A percentile compares a stretch with the other conserved stretches of the same genome.
Evolutionary conservation across 2,888 invertebrate genomes (phyloP).

Genomic region (Troides oblongomaculatus): DNA sequence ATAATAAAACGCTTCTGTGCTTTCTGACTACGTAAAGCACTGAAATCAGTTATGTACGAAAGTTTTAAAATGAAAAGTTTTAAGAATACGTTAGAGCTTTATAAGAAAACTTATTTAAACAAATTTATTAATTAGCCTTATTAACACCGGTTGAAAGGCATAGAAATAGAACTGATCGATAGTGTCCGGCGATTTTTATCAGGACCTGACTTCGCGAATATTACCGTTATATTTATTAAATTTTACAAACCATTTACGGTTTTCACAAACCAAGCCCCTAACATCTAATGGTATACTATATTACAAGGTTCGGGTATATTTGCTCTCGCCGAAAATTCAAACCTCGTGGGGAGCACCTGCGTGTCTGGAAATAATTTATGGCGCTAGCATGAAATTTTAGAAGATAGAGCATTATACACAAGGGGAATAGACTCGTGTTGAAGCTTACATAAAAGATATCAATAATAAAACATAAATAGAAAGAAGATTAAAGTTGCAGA

Average conservation of each 20-base stretch:
- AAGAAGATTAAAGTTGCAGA: neutral
- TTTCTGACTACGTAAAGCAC: no score
- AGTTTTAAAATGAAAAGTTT: no score
- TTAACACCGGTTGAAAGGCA: no score
- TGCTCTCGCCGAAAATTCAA: conserved; percentile 23
- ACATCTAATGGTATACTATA: conserved; percentile 6
- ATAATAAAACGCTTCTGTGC: no score
- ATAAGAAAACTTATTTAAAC: no score
- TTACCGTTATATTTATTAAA: no score
- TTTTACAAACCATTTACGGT: neutral
- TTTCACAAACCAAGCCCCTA: neutral
- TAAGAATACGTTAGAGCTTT: no score
- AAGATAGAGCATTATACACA: conserved; percentile 31
- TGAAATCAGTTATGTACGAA: no score
- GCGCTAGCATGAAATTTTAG: conserved; percentile 28
- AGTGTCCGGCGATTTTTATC: no score
- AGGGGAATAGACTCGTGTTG: conserved; percentile 30
- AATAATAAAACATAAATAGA: conserved; percentile 18
- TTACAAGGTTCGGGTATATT: conserved; percentile 16
- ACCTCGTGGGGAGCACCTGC: conserved; percentile 30
- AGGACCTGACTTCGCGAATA: no score
- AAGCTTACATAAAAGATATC: conserved; percentile 27
- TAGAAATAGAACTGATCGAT: neutral
- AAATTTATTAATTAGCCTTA: no score
- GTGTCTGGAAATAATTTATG: conserved; percentile 31